Base-by-base conservation (phyloP, 2,113 vertebrate genomes). In the Benitochromis conjunctus region DNA sequence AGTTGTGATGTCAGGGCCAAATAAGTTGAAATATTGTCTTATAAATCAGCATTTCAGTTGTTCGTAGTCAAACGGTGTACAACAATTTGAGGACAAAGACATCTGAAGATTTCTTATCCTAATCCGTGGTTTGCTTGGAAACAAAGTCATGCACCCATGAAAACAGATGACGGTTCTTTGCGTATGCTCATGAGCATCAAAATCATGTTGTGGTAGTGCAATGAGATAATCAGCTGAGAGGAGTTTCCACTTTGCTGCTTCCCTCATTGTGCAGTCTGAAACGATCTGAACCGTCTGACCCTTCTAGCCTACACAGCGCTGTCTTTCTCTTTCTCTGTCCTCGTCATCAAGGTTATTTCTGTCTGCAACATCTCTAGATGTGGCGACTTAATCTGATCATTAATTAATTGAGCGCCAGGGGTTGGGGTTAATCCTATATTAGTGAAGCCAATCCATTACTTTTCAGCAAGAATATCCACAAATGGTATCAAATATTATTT, bases 191-290 rank as follows among this genome's bases (percentile, higher is more conserved):
- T 78, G 82, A 56, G 85, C 31, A 34, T 83, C 66, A 77, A 16
- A 83, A 66, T 82, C 21, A 12, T 81, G 8, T 81, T 80, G 19
- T 81, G 58, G 38, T 43, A 13, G 19, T 69, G 62, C 74, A 64
- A 53, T 82, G 56, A 88, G 88, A 89, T 88, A 60, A 85, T 81
- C 16, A 80, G 46, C 41, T 62, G 60, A 84, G 46, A 91, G 55
- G 36, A 62, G 62, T 90, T 87, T 89, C 82, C 69, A 82, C 84
- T 87, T 86, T 83, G 57, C 48, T 84, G 36, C 57, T 24, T 48
- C 46, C 51, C 77, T 82, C 80, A 54, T 85, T 54, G 2, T 26
- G 38, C 34, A 19, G 36, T 54, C 51, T 56, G 36, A 87, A 81
- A 46, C 31, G 16, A 13, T 21, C 51, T 5, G 8, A 82, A 79